A percentile compares a stretch with the other conserved stretches of the same genome.
phyloP scores from a whole-genome alignment of 2,797 vertebrate species.

The Hirundo rustica region DNA sequence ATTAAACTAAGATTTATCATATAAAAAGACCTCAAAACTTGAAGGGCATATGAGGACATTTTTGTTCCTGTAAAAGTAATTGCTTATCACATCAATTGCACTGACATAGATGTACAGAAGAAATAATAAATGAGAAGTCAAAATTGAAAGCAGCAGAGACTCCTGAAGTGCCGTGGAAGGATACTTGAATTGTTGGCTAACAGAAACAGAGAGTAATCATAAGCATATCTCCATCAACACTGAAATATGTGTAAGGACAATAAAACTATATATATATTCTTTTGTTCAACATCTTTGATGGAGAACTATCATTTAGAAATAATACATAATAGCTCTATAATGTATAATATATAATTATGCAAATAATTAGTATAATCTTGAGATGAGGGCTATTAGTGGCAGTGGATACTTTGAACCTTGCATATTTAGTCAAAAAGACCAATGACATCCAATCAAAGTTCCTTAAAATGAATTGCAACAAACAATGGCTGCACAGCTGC shows the following conservation, averaged over 20 bases:
- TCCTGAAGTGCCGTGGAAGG: background rate
- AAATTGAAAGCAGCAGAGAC: background rate
- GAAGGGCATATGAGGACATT: conserved; percentile 11
- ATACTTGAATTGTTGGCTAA: conserved; percentile 7
- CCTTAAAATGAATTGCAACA: conserved; percentile 65
- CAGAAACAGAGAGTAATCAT: background rate
- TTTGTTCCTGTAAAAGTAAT: background rate
- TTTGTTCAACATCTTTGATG: conserved; percentile 53
- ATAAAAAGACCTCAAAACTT: conserved; percentile 38
- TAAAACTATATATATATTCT: conserved; percentile 70
- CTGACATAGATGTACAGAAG: background rate
- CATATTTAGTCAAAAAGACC: conserved; percentile 69
- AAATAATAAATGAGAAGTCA: conserved; percentile 11
- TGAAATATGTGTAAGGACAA: conserved; percentile 61
- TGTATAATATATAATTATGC: conserved; percentile 59
- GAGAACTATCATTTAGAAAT: conserved; percentile 58
- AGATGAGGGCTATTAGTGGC: conserved; percentile 40
- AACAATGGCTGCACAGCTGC: conserved; percentile 72
- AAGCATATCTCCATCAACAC: conserved; percentile 21
- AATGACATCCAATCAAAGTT: conserved; percentile 62
- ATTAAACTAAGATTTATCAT: conserved; percentile 25
- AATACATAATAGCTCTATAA: conserved; percentile 50
- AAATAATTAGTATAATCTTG: conserved; percentile 68
- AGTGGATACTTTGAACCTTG: conserved; percentile 66
- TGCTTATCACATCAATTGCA: background rate